These are phyloP conservation scores for Hypocryptadius cinnamomeus DNA, from an alignment of 2,113 vertebrate species.

Conservation along the genomic window DNA sequence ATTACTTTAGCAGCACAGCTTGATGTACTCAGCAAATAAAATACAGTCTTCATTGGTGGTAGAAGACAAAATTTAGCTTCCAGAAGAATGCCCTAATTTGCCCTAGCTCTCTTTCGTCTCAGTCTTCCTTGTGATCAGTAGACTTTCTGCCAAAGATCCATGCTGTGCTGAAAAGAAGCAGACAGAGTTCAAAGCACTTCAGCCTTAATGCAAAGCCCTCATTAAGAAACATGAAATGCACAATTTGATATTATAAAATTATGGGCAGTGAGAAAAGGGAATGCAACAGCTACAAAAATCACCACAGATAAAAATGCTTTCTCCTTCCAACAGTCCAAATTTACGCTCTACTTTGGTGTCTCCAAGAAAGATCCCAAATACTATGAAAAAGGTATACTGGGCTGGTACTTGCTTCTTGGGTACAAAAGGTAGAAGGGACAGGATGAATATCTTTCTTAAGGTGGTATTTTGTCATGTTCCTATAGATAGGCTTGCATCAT, in stretches of 20 bases:
- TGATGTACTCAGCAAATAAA: slow-evolving; percentile 32
- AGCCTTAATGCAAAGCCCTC: slow-evolving; percentile 32
- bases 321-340: not conserved
- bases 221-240: slow-evolving; percentile 53
- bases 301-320: not conserved
- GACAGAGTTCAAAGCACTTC: slow-evolving; percentile 37
- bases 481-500: not conserved
- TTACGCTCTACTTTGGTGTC: not conserved
- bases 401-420: not conserved
- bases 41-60: not conserved
- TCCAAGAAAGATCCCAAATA: not conserved
- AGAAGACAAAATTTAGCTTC: slow-evolving; percentile 26
- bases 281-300: not conserved
- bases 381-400: not conserved
- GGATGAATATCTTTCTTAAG: not conserved
- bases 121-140: not conserved
- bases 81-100: slow-evolving; percentile 21
- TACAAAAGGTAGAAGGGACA: not conserved
- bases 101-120: not conserved
- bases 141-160: not conserved
- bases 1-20: slow-evolving; percentile 30
- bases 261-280: not conserved
- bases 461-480: not conserved
- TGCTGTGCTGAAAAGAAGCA: slow-evolving; percentile 35
- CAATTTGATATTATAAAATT: not conserved